Conservation (phyloP, 2,113 vertebrate genomes). For the Xenopus borealis region DNA sequence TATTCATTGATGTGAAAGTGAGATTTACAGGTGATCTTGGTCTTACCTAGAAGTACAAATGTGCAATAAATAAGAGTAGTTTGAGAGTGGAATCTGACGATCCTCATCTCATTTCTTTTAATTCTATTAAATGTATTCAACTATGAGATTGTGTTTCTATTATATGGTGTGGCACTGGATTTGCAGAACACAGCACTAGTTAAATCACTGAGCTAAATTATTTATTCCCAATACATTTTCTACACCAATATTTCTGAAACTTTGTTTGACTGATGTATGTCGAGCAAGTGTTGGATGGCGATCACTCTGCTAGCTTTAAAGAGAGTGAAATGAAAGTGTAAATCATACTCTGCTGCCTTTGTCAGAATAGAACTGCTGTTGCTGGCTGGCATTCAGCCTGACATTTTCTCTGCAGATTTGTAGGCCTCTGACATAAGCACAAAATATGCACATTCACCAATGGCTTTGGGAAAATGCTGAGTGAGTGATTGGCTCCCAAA, state of each 20-base stretch:
- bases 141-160: no score
- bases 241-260: constrained; percentile 48
- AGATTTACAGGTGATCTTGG: no score
- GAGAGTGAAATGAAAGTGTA: constrained; percentile 54
- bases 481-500: constrained; percentile 23
- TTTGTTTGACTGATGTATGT: constrained; percentile 54
- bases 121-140: no score
- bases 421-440: constrained; percentile 45
- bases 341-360: constrained; percentile 52
- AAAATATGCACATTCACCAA: constrained; percentile 43
- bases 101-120: no score
- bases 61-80: no score
- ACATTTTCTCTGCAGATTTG: constrained; percentile 54
- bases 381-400: constrained; percentile 52
- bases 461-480: constrained; percentile 44
- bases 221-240: constrained; percentile 57
- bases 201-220: constrained; percentile 50
- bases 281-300: constrained; percentile 50
- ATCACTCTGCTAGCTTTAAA: constrained; percentile 55
- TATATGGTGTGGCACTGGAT: background rate
- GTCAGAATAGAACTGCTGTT: constrained; percentile 33
- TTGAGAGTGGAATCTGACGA: no score
- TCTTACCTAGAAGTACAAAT: no score
- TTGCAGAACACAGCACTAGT: constrained; percentile 12
- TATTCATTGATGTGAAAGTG: no score